A percentile compares a stretch with the other conserved stretches of the same genome.
These are phyloP conservation scores for Macrophya alboannulata DNA, from an alignment of 2,888 invertebrate genomes.

Conservation along the genomic window DNA sequence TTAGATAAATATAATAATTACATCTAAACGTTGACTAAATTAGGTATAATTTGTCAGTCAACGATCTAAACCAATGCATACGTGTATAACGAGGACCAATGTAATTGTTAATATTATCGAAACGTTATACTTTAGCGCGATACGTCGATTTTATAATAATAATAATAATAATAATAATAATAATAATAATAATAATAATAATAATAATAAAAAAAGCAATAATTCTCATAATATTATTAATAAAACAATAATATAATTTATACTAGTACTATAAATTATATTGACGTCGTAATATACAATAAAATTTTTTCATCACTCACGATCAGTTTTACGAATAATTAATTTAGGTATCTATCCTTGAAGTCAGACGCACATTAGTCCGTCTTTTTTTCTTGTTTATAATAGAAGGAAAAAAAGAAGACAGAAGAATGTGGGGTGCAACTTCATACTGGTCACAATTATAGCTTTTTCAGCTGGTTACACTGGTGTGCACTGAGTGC, in stretches of 20 bases:
- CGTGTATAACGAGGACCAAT: not conserved
- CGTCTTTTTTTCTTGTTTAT: too few species aligned
- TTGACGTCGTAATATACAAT: not conserved
- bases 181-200: not conserved
- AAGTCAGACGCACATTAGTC: too few species aligned
- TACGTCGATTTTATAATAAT: not conserved
- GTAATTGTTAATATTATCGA: not conserved
- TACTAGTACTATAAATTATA: not conserved
- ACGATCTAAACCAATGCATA: too few species aligned
- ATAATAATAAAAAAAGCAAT: not conserved
- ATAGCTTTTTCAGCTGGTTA: too few species aligned
- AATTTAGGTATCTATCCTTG: too few species aligned
- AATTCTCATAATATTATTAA: not conserved
- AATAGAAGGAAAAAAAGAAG: too few species aligned
- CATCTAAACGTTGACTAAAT: not conserved
- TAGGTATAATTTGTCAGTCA: too few species aligned
- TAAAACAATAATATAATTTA: not conserved
- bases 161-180: not conserved
- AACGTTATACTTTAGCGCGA: not conserved
- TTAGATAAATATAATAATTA: slow-evolving; percentile 11
- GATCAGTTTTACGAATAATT: not conserved
- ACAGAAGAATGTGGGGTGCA: too few species aligned
- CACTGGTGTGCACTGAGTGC: too few species aligned
- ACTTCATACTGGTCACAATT: too few species aligned
- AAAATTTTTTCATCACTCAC: not conserved